Base-by-base conservation (phyloP, 2,113 vertebrate species). In the Tragelaphus scriptus region DNA sequence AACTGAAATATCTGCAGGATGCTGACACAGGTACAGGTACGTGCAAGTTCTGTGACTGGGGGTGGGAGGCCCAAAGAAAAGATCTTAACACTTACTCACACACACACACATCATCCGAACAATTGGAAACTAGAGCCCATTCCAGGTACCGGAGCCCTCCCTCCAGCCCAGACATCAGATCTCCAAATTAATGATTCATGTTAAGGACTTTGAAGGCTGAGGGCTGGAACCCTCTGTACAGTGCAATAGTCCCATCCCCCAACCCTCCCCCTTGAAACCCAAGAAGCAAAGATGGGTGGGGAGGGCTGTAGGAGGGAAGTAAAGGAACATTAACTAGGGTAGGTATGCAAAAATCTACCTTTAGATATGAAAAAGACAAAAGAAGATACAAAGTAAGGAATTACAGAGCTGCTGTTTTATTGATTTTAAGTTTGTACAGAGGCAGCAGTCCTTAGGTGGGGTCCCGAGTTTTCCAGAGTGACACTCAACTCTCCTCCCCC, bases 121-220 rank as follows among this genome's bases (percentile, higher is more conserved):
- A 25, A 16, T 4, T 49, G 65, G 95, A 93, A 91, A 88, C 58
- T 13, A 87, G 79, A 95, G 58, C 95, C 91, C 82, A 17, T 30
- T 85, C 5, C 14, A 77, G 71, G 75, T 80, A 84, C 13, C 2
- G 15, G 68, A 85, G 63, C 77, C 90, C 88, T 80, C 86, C 71
- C 80, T 93, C 61, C 65, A 96, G 3, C 63, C 28, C 88, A 90
- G 96, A 96, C 94, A 98, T 71, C 85, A 85, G 96, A 98, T 98
- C 97, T 94, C 47, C 95, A 82, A 65, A 98, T 98, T 92, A 98
- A 98, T 96, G 93, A 98, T 98, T 98, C 94, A 98, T 96, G 88
- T 59, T 90, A 40, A 84, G 85, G 68, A 86, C 92, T 90, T 51
- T 80, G 68, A 95, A 86, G 95, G 94, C 86, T 63, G 30, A 68